phyloP scores from a whole-genome alignment of 2,797 vertebrate species.

The Helarctos malayanus region DNA sequence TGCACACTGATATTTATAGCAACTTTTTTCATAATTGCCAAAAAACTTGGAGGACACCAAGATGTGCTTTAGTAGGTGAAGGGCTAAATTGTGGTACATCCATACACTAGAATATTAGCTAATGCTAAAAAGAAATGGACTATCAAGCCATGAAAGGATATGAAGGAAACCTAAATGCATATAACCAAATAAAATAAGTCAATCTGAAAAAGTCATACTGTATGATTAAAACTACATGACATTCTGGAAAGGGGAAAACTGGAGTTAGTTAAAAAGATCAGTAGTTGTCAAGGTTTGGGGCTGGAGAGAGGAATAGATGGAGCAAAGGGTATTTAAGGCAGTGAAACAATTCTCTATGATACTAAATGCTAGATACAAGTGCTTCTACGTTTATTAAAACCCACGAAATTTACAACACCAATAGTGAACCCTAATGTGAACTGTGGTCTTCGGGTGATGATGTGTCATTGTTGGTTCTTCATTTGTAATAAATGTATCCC shows the following conservation, averaged over 20 bases:
- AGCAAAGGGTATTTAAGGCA: neutral
- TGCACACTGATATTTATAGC: neutral
- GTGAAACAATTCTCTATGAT: neutral
- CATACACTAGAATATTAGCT: neutral
- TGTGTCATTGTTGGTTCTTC: neutral
- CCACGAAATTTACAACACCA: neutral
- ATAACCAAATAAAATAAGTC: neutral
- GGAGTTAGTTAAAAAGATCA: neutral
- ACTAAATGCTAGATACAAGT: neutral
- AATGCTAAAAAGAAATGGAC: neutral
- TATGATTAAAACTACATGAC: neutral
- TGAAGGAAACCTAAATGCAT: neutral
- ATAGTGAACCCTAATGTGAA: neutral
- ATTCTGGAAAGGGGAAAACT: conserved; percentile 3
- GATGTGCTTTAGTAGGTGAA: neutral
- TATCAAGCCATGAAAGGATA: neutral
- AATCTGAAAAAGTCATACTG: neutral
- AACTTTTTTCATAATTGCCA: neutral
- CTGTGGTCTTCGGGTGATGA: neutral
- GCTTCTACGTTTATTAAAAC: neutral
- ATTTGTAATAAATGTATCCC: neutral
- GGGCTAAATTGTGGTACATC: neutral
- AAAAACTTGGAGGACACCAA: neutral
- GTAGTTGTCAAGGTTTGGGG: neutral
- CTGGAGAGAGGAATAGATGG: neutral